Evolutionary conservation across 2,797 vertebrate species (phyloP).

Genomic region (Gobionotothen gibberifrons): DNA sequence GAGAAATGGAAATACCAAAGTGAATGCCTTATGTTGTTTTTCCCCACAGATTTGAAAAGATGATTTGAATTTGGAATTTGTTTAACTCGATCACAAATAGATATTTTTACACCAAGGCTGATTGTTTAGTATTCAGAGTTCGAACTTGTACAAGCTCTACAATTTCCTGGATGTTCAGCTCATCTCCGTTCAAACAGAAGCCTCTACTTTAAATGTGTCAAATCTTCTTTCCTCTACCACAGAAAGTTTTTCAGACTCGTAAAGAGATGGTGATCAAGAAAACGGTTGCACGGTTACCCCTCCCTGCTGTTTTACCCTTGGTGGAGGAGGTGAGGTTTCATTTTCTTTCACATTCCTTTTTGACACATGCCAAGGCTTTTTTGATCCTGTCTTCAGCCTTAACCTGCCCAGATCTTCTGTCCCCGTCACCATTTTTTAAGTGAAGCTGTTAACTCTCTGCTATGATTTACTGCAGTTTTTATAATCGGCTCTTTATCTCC

Average conservation of each 20-base stretch:
- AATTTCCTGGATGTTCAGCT: background rate
- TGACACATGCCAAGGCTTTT: background rate
- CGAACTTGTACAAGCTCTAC: background rate
- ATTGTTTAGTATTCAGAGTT: background rate
- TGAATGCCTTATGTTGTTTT: background rate
- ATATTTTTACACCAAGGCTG: background rate
- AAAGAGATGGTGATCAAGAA: slow-evolving; percentile 92
- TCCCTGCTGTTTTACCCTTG: slow-evolving; percentile 91
- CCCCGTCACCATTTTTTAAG: background rate
- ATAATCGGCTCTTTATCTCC: slow-evolving; percentile 10
- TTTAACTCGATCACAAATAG: background rate
- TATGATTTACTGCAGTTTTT: slow-evolving; percentile 4
- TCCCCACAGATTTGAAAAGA: background rate
- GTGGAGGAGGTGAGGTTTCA: slow-evolving; percentile 88
- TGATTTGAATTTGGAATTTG: background rate
- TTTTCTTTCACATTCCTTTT: background rate
- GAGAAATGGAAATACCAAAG: background rate
- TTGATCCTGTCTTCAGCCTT: background rate
- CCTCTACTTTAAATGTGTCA: background rate
- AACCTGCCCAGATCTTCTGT: background rate
- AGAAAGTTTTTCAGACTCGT: slow-evolving; percentile 96
- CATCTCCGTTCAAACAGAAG: too few species aligned
- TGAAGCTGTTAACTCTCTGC: background rate
- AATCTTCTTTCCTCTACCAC: slow-evolving; percentile 39
- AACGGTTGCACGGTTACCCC: slow-evolving; percentile 93